Base-by-base conservation (phyloP, 2,888 invertebrate species). In the Trisateles emortualis region DNA sequence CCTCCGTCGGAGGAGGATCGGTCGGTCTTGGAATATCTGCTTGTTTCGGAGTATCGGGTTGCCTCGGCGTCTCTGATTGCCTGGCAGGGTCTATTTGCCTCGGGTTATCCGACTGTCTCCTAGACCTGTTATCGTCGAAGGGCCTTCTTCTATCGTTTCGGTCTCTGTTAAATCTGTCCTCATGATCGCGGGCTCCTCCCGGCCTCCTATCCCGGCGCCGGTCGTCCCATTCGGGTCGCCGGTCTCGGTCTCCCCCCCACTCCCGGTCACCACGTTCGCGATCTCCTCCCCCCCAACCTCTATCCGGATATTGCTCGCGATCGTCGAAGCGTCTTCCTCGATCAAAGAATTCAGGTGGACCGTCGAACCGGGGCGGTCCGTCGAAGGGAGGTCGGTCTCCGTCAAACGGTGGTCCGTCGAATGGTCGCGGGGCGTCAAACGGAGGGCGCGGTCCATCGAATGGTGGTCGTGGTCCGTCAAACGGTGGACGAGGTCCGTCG, bases 291-390 rank as follows among this genome's bases (percentile, higher is more conserved):
- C 82, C 85, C 91, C 89, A 87, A 0, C 78, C 81, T 29, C 89
- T 74, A 0, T 91, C 92, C 30, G 81, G 83, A 58, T 78, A 90
- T 53, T 81, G 81, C 10, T 89, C 90, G 33, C 90, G 75, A 0
- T 92, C 91, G 1, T 91, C 92, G 62, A 88, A 92, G 29, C 90
- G 79, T 43, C 90, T 78, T 51, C 86, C 86, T 41, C 92, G 78
- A 16, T 92, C 91, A 64, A 87, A 92, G 79, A 83, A 89, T 32
- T 90, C 90, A 0, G 89, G 86, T 0, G 88, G 89, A 0, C 86
- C 88, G 41, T 76, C 79, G 43, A 74, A 76, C 0, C 58, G 73
- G 14, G 73, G 68, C 1, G 73, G 73, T 1, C 73, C 70, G 29
- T 73, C 74, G 58, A 74, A 74, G 3, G 73, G 74, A 0, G 76